phyloP scores from a whole-genome alignment of 2,888 invertebrate species.

The Eupithecia subumbrata region DNA sequence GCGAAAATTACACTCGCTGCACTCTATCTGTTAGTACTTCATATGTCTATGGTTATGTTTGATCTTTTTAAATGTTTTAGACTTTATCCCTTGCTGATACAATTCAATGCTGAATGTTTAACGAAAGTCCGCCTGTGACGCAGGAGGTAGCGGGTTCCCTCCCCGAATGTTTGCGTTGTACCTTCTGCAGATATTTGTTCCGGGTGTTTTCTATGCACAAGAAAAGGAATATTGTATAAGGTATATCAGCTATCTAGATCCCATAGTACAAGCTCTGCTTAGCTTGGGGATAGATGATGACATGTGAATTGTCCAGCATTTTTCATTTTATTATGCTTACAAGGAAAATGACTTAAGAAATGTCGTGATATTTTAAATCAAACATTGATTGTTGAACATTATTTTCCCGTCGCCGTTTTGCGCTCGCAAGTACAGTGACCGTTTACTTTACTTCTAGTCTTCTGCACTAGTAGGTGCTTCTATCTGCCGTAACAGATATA shows the following conservation, averaged over 20 bases:
- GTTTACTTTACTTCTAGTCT: not conserved
- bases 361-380: not conserved
- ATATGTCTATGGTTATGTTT: not conserved
- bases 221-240: too few relatives aligned
- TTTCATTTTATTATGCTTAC: too few relatives aligned
- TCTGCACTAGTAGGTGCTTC: slow-evolving; percentile 4
- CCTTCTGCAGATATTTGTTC: too few relatives aligned
- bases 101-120: not conserved
- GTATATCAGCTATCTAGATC: too few relatives aligned
- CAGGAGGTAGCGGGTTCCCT: too few relatives aligned
- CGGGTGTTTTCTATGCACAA: too few relatives aligned
- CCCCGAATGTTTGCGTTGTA: too few relatives aligned
- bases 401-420: not conserved
- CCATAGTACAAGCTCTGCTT: too few relatives aligned
- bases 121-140: not conserved
- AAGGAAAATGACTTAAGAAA: not conserved
- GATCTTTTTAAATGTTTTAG: not conserved
- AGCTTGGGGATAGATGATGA: too few relatives aligned
- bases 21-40: not conserved
- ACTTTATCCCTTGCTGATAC: not conserved
- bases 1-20: slow-evolving; percentile 64
- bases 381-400: not conserved
- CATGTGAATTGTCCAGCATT: too few relatives aligned
- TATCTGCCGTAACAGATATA: slow-evolving; percentile 24
- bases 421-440: not conserved